Percentiles rank a stretch among this genome's conserved stretches.
Evolutionary conservation across 2,888 invertebrate species (phyloP).

Genomic region (Mythimna lalbum): DNA sequence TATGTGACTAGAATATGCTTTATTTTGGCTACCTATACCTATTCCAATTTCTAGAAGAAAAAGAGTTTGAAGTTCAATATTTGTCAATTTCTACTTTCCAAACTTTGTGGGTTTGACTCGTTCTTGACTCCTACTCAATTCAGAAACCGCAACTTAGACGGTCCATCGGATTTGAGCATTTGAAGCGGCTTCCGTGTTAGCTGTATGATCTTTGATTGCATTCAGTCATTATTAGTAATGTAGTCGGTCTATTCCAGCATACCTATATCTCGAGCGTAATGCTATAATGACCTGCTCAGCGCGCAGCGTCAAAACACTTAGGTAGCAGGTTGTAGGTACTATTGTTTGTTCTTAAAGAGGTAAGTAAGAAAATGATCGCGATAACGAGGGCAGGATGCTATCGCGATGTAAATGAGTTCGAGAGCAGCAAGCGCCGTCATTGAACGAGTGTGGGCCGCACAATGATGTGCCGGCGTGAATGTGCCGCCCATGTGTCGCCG

Average conservation of each 20-base stretch:
- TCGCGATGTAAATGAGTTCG: slow-evolving; percentile 14
- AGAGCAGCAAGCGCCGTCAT: slow-evolving; percentile 8
- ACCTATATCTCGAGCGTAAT: background rate
- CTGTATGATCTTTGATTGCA: background rate
- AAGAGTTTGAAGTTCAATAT: background rate
- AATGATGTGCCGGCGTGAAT: slow-evolving; percentile 7
- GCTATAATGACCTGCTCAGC: background rate
- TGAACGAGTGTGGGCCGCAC: slow-evolving; percentile 18
- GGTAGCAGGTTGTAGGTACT: background rate
- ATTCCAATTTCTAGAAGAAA: background rate
- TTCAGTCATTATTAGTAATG: background rate
- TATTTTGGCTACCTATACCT: background rate
- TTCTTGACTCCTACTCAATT: background rate
- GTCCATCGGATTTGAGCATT: background rate
- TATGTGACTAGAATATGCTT: background rate
- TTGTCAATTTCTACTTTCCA: background rate
- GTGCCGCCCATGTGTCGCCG: background rate
- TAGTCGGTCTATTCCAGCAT: background rate
- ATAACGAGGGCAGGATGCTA: background rate
- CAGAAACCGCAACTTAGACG: background rate
- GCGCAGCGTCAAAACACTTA: background rate
- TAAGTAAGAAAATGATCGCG: slow-evolving; percentile 17
- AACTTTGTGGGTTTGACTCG: background rate
- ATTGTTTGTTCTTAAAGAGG: background rate
- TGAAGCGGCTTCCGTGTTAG: background rate